These are phyloP conservation scores for Polypterus bichir DNA, from an alignment of 2,113 vertebrate species.

Conservation along the genomic window DNA sequence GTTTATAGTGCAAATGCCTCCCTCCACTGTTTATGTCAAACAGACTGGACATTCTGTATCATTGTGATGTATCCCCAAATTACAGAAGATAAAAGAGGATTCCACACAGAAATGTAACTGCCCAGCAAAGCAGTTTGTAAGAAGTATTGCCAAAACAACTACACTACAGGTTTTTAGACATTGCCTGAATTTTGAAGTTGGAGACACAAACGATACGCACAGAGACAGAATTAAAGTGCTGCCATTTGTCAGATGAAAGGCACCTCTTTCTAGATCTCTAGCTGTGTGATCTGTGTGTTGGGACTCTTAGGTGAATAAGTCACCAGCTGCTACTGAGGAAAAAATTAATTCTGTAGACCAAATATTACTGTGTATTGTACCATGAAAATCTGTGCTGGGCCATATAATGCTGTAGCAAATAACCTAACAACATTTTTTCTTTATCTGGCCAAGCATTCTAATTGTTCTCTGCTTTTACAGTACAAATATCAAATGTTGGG, in stretches of 20 bases:
- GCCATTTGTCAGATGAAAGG: conserved; percentile 35
- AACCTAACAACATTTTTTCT: no score
- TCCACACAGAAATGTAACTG: conserved; percentile 15
- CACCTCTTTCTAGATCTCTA: conserved; percentile 15
- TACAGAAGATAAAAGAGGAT: conserved; percentile 21
- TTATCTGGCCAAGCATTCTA: no score
- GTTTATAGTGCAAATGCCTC: conserved; percentile 30
- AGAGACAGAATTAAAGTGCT: conserved; percentile 28
- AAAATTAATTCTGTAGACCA: no score
- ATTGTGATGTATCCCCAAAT: conserved; percentile 17
- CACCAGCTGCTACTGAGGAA: neutral
- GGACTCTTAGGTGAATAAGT: conserved; percentile 6
- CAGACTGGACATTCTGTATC: conserved; percentile 12
- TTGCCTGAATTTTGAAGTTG: conserved; percentile 18
- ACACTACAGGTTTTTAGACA: conserved; percentile 18
- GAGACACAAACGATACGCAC: conserved; percentile 16
- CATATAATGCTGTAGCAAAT: no score
- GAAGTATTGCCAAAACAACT: conserved; percentile 12
- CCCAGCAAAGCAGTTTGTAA: conserved; percentile 19
- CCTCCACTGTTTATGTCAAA: conserved; percentile 15
- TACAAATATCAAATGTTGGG: no score
- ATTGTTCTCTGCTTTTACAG: no score
- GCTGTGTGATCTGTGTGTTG: conserved; percentile 19
- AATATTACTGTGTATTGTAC: no score
- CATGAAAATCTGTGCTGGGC: no score